phyloP scores from a whole-genome alignment of 2,113 vertebrate genomes.

The Elaphurus davidianus region DNA sequence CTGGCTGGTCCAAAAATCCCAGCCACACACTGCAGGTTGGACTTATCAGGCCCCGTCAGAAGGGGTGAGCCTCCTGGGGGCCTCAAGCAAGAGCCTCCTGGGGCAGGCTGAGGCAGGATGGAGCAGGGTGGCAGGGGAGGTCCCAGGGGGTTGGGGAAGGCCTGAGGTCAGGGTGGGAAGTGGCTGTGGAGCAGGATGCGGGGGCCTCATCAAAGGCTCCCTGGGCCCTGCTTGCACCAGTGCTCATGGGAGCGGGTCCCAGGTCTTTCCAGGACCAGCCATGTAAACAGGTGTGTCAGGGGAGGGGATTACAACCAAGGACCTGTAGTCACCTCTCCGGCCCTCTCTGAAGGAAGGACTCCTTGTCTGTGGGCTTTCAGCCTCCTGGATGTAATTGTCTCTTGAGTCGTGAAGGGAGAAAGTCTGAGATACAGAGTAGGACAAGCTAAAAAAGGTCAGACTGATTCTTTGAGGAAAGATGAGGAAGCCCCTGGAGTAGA shows the following conservation, averaged over 20 bases:
- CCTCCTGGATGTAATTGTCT: neutral
- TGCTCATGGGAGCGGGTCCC: neutral
- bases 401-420: neutral
- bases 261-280: neutral
- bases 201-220: neutral
- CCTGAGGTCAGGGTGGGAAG: neutral
- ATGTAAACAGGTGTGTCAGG: neutral
- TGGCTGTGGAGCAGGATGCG: neutral
- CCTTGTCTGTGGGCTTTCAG: neutral
- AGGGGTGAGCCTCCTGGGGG: neutral
- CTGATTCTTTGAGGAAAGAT: neutral
- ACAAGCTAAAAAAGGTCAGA: neutral
- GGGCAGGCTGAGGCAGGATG: neutral
- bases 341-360: neutral
- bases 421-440: neutral
- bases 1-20: neutral
- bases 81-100: neutral
- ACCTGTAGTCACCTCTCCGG: neutral
- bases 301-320: neutral
- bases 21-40: neutral
- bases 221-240: neutral
- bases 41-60: fast-evolving
- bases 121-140: neutral
- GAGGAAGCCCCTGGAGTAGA: too few relatives aligned
- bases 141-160: fast-evolving